Evolutionary conservation across 2,797 vertebrate genomes (phyloP).

Genomic region (Hypotaenidia okinawae): DNA sequence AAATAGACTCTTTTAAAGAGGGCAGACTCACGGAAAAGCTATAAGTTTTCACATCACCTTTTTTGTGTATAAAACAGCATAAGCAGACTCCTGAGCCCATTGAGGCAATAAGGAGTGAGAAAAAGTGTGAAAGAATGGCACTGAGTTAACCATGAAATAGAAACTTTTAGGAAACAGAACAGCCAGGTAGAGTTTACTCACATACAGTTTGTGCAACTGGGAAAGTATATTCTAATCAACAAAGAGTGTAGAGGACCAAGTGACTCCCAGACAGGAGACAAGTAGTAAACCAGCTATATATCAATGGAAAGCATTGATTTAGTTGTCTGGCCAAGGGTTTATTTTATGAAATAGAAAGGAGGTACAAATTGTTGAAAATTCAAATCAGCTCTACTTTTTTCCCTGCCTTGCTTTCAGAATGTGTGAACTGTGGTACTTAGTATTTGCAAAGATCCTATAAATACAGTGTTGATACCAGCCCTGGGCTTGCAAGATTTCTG

Average conservation of each 20-base stretch:
- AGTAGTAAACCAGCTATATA: background rate
- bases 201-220: background rate
- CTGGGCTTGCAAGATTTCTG: background rate
- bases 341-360: background rate
- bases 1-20: background rate
- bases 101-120: background rate
- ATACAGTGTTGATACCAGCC: background rate
- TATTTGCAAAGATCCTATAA: background rate
- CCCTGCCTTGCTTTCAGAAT: background rate
- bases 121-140: background rate
- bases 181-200: background rate
- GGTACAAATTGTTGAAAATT: background rate
- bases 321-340: background rate
- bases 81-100: background rate
- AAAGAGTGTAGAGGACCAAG: background rate
- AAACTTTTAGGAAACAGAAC: background rate
- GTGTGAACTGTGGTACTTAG: rapidly evolving
- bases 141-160: background rate
- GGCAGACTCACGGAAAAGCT: background rate
- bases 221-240: background rate
- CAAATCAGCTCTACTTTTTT: background rate
- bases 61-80: background rate
- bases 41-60: background rate
- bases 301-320: background rate
- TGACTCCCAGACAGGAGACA: background rate